Evolutionary conservation across 2,888 invertebrate species (phyloP).

Genomic region (Apotomis turbidana): DNA sequence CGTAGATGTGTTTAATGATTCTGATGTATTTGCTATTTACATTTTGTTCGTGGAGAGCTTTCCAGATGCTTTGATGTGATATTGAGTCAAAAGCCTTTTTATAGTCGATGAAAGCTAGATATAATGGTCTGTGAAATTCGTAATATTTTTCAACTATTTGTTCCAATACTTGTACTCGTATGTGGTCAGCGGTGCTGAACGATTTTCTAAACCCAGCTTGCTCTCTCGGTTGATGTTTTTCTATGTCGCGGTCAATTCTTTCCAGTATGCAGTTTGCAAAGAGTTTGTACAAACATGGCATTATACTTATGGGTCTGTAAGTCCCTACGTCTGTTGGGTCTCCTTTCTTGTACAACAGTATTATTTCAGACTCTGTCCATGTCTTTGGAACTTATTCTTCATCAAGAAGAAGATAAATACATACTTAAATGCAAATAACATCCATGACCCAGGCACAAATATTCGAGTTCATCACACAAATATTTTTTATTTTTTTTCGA

Average conservation of each 20-base stretch:
- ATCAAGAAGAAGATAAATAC: too few relatives aligned
- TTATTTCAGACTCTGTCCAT: neutral
- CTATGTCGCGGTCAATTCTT: neutral
- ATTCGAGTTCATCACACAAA: too few relatives aligned
- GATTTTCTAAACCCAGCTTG: neutral
- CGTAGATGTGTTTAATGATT: neutral
- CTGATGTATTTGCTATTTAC: neutral
- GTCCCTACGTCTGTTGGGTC: neutral
- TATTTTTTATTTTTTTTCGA: too few relatives aligned
- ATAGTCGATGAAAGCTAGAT: neutral
- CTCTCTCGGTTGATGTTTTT: neutral
- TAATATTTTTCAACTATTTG: neutral
- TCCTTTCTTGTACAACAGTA: neutral
- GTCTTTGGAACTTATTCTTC: too few relatives aligned
- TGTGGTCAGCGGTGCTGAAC: neutral
- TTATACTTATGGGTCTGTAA: neutral
- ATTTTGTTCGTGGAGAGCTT: neutral
- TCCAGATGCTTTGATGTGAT: neutral
- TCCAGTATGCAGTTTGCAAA: neutral
- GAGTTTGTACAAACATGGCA: neutral
- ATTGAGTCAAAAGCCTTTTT: slow-evolving; percentile 1
- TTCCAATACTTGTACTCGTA: neutral
- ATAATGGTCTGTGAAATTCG: neutral
- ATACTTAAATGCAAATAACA: too few relatives aligned
- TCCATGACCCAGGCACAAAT: too few relatives aligned